Conservation (phyloP, 2,888 invertebrate species). For the Eilema griseolum region DNA sequence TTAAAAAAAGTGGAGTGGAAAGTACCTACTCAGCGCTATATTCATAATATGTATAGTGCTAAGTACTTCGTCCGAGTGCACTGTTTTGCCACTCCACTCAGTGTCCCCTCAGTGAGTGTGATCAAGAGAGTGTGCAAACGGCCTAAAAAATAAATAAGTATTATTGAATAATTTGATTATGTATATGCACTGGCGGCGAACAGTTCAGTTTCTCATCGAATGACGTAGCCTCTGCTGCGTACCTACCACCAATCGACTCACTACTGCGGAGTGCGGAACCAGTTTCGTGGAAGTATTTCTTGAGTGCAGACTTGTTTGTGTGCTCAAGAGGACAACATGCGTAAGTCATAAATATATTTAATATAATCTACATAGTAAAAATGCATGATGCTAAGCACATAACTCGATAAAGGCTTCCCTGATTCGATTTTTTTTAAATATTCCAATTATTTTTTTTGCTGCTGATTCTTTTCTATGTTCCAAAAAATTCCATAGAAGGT, state of each 20-base stretch:
- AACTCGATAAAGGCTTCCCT: no score
- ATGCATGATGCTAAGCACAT: no score
- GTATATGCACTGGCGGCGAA: background rate
- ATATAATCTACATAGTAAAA: background rate
- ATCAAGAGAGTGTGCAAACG: background rate
- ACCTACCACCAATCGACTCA: background rate
- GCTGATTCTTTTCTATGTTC: no score
- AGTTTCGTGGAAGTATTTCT: slow-evolving; percentile 13
- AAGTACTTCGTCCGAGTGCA: no score
- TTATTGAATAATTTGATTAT: slow-evolving; percentile 24
- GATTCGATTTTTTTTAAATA: no score
- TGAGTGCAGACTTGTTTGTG: slow-evolving; percentile 12
- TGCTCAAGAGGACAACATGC: slow-evolving; percentile 10
- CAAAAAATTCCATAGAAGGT: no score
- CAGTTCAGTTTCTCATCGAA: background rate
- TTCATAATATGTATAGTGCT: no score
- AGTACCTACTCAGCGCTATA: no score
- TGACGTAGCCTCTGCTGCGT: background rate
- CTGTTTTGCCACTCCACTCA: no score
- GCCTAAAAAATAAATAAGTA: slow-evolving; percentile 4
- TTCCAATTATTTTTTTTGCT: no score
- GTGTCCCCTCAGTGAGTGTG: no score
- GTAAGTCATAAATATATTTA: slow-evolving; percentile 9
- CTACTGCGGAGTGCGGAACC: slow-evolving; percentile 15
- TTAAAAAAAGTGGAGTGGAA: no score